Evolutionary conservation across 2,888 invertebrate genomes (phyloP), one percentile per base, ranked within the genome.

Genomic region (Taphrorychus bicolor): DNA sequence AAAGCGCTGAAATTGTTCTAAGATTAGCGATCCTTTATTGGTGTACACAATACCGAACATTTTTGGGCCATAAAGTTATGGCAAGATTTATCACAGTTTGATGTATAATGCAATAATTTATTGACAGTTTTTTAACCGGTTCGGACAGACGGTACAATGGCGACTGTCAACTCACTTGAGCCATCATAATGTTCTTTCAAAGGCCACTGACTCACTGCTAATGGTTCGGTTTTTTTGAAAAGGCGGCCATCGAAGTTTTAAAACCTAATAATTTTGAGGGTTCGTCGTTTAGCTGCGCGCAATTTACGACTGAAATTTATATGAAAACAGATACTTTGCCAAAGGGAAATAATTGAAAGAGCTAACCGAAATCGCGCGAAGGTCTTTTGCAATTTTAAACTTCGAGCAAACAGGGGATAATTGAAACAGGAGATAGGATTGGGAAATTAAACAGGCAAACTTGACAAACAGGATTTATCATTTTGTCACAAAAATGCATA

Each of bases 401-500:
- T 59, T 60, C 64, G 45, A 40, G 42, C 60, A 69, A 69, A 69
- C 69, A 65, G 62, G 61, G 58, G 66, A 61, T 59, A 59, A 70
- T 62, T 54, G 70, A 70, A 70, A 70, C 58, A 41, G 49, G 53
- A 61, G 53, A 62, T 24, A 16, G 42, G 48, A 62, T 24, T 7
- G 42, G 63, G 42, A 65, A 69, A 65, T 65, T 51, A 63, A 57
- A 58, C 57, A 45, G 60, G 60, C 60, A 48, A 69, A 69, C 57
- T 69, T 65, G 65, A 59, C 62, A 70, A 66, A 70, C 69, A 58
- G 59, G 61, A 64, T 69, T 69, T 69, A 69, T 69, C 69, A 62
- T 66, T 69, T 66, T 70, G 66, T 66, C 70, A 70, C 66, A 70
- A 70, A 70, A 70, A 66, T 70, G 61, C 59, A 58, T 66, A 70